Conservation (phyloP, 2,888 invertebrate genomes). For the Trissolcus japonicus region DNA sequence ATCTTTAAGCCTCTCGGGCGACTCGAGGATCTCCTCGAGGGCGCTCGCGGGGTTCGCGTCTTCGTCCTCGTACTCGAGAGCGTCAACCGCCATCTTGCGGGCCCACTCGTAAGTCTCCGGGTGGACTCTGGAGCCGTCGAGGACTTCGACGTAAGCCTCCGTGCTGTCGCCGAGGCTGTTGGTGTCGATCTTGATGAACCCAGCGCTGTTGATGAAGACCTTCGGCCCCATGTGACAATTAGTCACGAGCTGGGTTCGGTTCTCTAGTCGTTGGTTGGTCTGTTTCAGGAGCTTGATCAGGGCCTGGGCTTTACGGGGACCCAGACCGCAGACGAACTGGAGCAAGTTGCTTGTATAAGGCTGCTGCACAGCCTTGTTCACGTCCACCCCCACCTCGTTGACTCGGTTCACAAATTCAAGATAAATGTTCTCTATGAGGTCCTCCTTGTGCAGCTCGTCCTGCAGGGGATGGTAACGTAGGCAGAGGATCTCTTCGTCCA, state of each 20-base stretch:
- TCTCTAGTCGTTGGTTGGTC: constrained; percentile 93
- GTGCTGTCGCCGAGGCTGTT: constrained; percentile 95
- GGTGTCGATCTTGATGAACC: constrained; percentile 99
- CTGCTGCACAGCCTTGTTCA: constrained; percentile 94
- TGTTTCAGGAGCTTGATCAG: constrained; percentile 91
- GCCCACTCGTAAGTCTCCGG: constrained; percentile 99
- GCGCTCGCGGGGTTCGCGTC: constrained; percentile 98
- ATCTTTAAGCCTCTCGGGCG: constrained; percentile 95
- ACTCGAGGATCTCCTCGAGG: constrained; percentile 96
- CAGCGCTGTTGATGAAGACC: constrained; percentile 99
- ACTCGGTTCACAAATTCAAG: constrained; percentile 95
- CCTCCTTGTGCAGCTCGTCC: constrained; percentile 85
- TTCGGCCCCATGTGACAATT: constrained; percentile 98
- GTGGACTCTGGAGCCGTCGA: constrained; percentile 98
- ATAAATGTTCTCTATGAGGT: constrained; percentile 88
- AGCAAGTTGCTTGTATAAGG: constrained; percentile 91
- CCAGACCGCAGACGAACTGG: constrained; percentile 98
- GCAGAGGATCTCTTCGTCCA: constrained; percentile 97
- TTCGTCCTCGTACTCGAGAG: constrained; percentile 97
- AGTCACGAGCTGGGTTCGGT: constrained; percentile 93
- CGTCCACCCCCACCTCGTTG: constrained; percentile 98
- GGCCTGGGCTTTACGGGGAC: constrained; percentile 94
- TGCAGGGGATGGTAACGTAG: constrained; percentile 92
- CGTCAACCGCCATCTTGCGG: constrained; percentile 99
- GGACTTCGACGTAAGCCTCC: constrained; percentile 95